Evolutionary conservation across 2,797 vertebrate genomes (phyloP).

Genomic region (Prionace glauca): DNA sequence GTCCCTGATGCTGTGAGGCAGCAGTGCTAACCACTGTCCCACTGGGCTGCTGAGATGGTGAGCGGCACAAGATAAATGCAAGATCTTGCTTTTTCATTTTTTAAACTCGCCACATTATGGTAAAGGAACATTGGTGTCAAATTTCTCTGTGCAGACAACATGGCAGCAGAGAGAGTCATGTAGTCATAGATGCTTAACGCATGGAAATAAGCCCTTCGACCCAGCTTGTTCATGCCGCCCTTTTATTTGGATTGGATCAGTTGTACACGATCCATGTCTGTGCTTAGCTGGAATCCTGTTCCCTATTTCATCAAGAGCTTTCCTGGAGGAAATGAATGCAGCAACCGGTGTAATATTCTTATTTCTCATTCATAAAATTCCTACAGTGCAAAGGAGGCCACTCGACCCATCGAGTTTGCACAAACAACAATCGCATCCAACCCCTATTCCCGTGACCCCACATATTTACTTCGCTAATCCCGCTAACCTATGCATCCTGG

Average conservation of each 20-base stretch:
- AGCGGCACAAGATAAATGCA: not conserved
- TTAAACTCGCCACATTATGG: not conserved
- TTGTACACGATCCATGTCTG: too few species aligned
- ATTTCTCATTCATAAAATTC: not conserved
- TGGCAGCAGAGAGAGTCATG: not conserved
- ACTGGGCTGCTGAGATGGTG: not conserved
- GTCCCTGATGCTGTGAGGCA: too few species aligned
- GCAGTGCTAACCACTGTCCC: too few species aligned
- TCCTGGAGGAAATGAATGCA: not conserved
- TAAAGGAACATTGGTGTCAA: not conserved
- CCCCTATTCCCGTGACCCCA: too few species aligned
- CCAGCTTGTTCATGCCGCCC: not conserved
- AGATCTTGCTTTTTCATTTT: not conserved
- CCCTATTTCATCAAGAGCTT: not conserved
- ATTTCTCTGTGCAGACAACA: not conserved
- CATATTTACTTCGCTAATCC: too few species aligned
- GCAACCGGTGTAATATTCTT: not conserved
- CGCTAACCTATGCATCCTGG: too few species aligned
- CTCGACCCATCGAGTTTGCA: too few species aligned
- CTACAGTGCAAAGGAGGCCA: too few species aligned
- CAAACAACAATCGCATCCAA: too few species aligned
- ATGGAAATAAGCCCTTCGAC: too few species aligned
- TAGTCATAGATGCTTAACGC: too few species aligned
- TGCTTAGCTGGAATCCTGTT: not conserved
- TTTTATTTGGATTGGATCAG: not conserved